A percentile compares a stretch with the other conserved stretches of the same genome.
These are phyloP conservation scores for Meteorus colon DNA, from an alignment of 2,888 invertebrate species.

Conservation along the genomic window DNA sequence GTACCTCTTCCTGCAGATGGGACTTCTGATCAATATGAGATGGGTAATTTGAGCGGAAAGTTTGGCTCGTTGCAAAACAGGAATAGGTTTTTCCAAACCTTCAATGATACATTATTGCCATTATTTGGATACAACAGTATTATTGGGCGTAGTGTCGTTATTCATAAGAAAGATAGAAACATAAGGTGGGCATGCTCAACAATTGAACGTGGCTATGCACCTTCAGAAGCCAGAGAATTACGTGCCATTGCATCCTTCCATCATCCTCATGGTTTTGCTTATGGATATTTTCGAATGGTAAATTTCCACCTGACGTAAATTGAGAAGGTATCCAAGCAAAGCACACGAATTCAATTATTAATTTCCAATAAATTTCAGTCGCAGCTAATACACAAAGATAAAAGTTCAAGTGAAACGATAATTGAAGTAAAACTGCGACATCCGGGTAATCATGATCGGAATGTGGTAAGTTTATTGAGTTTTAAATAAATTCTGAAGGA, in stretches of 20 bases:
- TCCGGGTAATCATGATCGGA: conserved; percentile 89
- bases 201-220: conserved; percentile 90
- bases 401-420: conserved; percentile 89
- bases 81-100: conserved; percentile 76
- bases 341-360: background rate
- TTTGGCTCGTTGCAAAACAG: conserved; percentile 84
- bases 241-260: conserved; percentile 93
- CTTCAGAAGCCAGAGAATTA: conserved; percentile 89
- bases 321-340: background rate
- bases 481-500: conserved; percentile 23
- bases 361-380: conserved; percentile 74
- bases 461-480: conserved; percentile 77
- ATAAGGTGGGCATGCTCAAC: conserved; percentile 88
- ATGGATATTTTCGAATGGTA: conserved; percentile 90
- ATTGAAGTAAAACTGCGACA: conserved; percentile 93
- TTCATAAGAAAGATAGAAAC: conserved; percentile 81
- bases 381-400: conserved; percentile 90
- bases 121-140: conserved; percentile 88
- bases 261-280: conserved; percentile 88
- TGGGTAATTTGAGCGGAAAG: conserved; percentile 91
- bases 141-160: conserved; percentile 88
- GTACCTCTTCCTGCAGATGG: conserved; percentile 80
- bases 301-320: conserved; percentile 50
- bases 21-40: conserved; percentile 89
- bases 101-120: conserved; percentile 88